Evolutionary conservation across 2,113 vertebrate species (phyloP).

Genomic region (cat (Felis catus)): DNA sequence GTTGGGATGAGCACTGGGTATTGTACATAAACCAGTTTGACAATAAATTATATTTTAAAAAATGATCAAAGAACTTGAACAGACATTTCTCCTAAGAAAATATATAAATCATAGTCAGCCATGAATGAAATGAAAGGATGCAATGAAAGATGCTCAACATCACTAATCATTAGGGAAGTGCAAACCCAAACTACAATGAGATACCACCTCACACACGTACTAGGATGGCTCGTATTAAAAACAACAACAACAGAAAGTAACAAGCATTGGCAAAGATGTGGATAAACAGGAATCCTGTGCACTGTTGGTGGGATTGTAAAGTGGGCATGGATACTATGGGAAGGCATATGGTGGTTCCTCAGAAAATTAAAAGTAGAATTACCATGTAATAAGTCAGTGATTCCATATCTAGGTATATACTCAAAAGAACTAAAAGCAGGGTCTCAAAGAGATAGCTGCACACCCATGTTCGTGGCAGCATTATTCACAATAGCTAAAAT

Average conservation of each 20-base stretch:
- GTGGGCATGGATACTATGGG: not conserved
- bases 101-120: not conserved
- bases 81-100: not conserved
- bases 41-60: not conserved
- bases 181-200: not conserved
- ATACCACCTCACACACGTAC: not conserved
- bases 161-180: not conserved
- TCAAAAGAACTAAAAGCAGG: not conserved
- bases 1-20: too few relatives aligned
- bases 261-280: not conserved
- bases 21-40: too few relatives aligned
- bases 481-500: not conserved
- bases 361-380: not conserved
- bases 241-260: not conserved
- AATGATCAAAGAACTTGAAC: not conserved
- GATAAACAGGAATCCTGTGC: not conserved
- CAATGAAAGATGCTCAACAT: not conserved
- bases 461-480: not conserved
- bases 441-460: not conserved
- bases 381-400: not conserved
- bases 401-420: not conserved
- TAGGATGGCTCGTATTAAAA: not conserved
- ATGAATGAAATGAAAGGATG: not conserved
- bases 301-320: not conserved
- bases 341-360: not conserved